These are phyloP conservation scores for Poeciliopsis turneri DNA, from an alignment of 2,797 vertebrate genomes.

Conservation along the genomic window DNA sequence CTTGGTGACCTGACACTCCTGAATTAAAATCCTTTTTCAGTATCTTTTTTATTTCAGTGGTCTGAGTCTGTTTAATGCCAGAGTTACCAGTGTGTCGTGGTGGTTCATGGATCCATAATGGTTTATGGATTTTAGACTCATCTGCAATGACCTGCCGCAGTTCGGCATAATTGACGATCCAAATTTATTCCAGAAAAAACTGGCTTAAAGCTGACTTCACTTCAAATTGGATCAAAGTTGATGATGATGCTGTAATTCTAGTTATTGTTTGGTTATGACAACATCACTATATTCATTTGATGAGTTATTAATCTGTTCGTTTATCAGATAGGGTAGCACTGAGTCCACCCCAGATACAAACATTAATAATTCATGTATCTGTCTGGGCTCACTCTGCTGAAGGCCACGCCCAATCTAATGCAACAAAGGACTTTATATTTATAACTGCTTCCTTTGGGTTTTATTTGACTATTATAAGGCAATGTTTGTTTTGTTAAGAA, in stretches of 20 bases:
- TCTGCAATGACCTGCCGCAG: not conserved
- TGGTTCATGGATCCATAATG: too few relatives aligned
- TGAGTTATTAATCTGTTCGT: not conserved
- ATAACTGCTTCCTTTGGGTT: not conserved
- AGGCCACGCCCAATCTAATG: not conserved
- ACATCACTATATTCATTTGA: not conserved
- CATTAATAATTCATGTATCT: not conserved
- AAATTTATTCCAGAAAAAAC: not conserved
- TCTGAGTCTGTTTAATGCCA: too few relatives aligned
- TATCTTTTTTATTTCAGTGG: too few relatives aligned
- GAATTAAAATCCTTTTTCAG: not conserved
- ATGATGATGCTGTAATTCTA: not conserved
- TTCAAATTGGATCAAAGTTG: not conserved
- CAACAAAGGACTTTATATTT: not conserved
- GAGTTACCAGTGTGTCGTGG: too few relatives aligned
- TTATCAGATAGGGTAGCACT: not conserved
- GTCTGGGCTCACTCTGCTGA: not conserved
- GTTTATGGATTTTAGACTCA: too few relatives aligned
- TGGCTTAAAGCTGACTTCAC: not conserved
- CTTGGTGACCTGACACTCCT: not conserved
- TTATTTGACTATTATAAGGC: not conserved
- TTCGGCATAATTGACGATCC: not conserved
- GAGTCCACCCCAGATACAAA: not conserved
- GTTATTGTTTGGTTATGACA: not conserved
- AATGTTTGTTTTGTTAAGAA: not conserved